These are phyloP conservation scores for Papilio protenor DNA, from an alignment of 2,888 invertebrate genomes.

Conservation along the genomic window DNA sequence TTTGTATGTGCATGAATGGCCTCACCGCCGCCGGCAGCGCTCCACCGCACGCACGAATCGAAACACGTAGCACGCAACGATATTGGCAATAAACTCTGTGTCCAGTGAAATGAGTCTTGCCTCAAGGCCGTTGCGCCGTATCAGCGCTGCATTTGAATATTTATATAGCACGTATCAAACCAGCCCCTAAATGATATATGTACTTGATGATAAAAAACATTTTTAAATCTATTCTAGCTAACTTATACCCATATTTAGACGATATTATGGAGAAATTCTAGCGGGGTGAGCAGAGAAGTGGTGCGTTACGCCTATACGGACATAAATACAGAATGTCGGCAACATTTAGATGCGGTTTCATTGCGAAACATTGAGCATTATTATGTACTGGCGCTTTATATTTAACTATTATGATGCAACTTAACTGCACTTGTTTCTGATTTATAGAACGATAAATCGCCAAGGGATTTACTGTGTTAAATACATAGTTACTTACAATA, in stretches of 20 bases:
- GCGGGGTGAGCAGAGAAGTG: not conserved
- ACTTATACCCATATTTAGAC: not conserved
- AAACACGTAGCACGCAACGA: conserved; percentile 2
- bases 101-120: conserved; percentile 32
- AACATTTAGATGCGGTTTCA: not conserved
- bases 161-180: not conserved
- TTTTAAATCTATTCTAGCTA: not conserved
- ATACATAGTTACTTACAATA: no score
- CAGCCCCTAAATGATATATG: not conserved
- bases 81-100: conserved; percentile 36
- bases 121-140: conserved; percentile 17
- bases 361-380: not conserved
- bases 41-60: not conserved
- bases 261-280: not conserved
- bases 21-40: no score
- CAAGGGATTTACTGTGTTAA: no score
- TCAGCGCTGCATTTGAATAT: not conserved
- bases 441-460: not conserved
- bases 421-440: not conserved
- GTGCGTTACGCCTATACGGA: not conserved
- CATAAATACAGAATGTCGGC: not conserved
- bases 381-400: not conserved
- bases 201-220: not conserved
- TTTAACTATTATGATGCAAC: conserved; percentile 5
- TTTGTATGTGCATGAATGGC: no score